phyloP scores from a whole-genome alignment of 2,113 vertebrate species.

The Hydropotes inermis region DNA sequence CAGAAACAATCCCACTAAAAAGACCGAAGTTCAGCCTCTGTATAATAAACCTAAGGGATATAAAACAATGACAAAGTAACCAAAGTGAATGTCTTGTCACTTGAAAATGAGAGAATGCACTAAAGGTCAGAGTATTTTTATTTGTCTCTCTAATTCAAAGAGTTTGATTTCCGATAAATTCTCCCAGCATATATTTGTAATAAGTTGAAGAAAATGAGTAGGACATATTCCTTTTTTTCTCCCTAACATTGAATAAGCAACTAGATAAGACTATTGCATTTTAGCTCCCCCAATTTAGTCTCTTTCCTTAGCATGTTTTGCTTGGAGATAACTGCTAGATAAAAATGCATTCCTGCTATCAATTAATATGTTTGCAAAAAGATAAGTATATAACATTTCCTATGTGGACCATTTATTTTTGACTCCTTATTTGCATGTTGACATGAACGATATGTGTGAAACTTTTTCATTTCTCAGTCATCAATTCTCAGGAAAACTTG shows the following conservation, averaged over 20 bases:
- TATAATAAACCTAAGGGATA: not conserved
- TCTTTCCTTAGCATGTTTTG: not conserved
- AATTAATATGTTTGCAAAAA: not conserved
- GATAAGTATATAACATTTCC: not conserved
- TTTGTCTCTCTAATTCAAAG: not conserved
- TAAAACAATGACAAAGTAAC: not conserved
- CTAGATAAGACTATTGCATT: not conserved
- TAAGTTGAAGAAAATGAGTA: not conserved
- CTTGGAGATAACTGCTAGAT: not conserved
- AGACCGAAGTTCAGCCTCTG: not conserved
- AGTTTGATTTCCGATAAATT: conserved; percentile 24
- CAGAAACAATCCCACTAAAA: not conserved
- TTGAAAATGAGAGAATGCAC: conserved; percentile 13
- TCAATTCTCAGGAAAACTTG: not conserved
- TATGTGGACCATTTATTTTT: not conserved
- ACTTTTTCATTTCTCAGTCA: not conserved
- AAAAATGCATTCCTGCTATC: not conserved
- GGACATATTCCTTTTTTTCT: not conserved
- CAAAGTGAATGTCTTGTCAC: not conserved
- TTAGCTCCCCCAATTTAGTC: not conserved
- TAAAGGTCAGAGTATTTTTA: not conserved
- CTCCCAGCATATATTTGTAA: not conserved
- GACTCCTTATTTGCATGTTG: not conserved
- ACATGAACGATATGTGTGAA: not conserved
- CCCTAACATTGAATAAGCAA: not conserved